phyloP scores from a whole-genome alignment of 2,888 invertebrate genomes.

The Autographa pulchrina region DNA sequence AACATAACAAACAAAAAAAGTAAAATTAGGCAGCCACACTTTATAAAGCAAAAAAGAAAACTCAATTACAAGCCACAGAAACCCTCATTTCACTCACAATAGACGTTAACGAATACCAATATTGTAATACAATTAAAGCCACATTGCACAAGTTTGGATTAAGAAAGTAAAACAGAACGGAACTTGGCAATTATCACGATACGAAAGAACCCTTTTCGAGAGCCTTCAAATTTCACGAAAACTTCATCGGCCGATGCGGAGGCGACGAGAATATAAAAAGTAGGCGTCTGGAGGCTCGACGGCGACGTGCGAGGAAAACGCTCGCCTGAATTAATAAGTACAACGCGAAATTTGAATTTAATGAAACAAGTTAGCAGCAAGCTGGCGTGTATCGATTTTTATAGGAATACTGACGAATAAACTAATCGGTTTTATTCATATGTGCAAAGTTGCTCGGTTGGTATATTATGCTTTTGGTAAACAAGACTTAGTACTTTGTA shows the following conservation, averaged over 20 bases:
- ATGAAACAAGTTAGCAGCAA: conserved; percentile 88
- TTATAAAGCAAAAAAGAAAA: background rate
- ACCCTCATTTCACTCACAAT: conserved; percentile 40
- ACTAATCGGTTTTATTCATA: conserved; percentile 1
- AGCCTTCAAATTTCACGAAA: conserved; percentile 61
- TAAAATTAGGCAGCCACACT: background rate
- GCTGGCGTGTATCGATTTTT: conserved; percentile 84
- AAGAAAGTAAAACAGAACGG: conserved; percentile 56
- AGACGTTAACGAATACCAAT: conserved; percentile 55
- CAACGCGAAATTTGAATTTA: conserved; percentile 90
- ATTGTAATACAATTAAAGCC: conserved; percentile 61
- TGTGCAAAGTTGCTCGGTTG: background rate
- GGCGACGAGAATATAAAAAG: conserved; percentile 82
- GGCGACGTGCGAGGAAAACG: conserved; percentile 81
- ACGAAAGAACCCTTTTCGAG: conserved; percentile 62
- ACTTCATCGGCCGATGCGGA: conserved; percentile 65
- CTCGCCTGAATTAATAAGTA: conserved; percentile 88
- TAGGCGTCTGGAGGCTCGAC: conserved; percentile 69
- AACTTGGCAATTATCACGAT: conserved; percentile 68
- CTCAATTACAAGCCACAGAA: conserved; percentile 30
- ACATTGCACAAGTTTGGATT: conserved; percentile 51
- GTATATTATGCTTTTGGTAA: background rate
- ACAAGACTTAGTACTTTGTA: background rate
- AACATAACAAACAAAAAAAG: no score
- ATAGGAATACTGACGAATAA: conserved; percentile 71